A percentile compares a stretch with the other conserved stretches of the same genome.
Conservation (phyloP, 2,888 invertebrate genomes). For the Uropetala carovei region DNA sequence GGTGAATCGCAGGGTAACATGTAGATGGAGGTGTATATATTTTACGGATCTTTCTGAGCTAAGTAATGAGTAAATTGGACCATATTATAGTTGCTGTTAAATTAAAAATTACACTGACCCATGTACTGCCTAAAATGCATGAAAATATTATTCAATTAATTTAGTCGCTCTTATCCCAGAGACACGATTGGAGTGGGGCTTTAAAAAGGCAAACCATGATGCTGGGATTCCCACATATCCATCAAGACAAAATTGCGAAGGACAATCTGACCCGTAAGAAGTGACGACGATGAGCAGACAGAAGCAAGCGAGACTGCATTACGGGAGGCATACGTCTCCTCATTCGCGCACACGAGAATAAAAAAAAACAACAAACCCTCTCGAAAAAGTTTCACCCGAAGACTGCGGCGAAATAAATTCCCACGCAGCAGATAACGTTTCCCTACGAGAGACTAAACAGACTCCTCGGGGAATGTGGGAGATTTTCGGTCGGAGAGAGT, state of each 20-base stretch:
- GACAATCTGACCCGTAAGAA: neutral
- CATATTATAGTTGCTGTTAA: too few species aligned
- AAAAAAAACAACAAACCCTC: conserved; percentile 6
- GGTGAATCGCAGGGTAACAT: too few species aligned
- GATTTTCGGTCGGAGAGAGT: neutral
- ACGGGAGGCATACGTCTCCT: neutral
- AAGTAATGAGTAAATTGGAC: too few species aligned
- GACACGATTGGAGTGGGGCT: too few species aligned
- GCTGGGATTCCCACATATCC: neutral
- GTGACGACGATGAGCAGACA: neutral
- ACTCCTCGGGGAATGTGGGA: conserved; percentile 15
- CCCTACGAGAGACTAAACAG: conserved; percentile 47
- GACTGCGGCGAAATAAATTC: conserved; percentile 44
- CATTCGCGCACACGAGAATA: neutral
- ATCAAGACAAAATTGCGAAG: neutral
- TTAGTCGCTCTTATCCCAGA: too few species aligned
- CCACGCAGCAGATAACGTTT: conserved; percentile 40
- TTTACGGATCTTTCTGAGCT: too few species aligned
- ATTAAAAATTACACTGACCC: too few species aligned
- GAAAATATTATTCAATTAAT: too few species aligned
- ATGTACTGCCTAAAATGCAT: too few species aligned
- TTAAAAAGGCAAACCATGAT: too few species aligned
- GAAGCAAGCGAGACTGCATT: neutral
- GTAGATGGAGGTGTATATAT: too few species aligned
- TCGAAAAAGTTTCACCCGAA: conserved; percentile 30